Percentiles rank a stretch among this genome's conserved stretches.
These are phyloP conservation scores for Bufotes viridis DNA, from an alignment of 2,797 vertebrate genomes.

Conservation along the genomic window DNA sequence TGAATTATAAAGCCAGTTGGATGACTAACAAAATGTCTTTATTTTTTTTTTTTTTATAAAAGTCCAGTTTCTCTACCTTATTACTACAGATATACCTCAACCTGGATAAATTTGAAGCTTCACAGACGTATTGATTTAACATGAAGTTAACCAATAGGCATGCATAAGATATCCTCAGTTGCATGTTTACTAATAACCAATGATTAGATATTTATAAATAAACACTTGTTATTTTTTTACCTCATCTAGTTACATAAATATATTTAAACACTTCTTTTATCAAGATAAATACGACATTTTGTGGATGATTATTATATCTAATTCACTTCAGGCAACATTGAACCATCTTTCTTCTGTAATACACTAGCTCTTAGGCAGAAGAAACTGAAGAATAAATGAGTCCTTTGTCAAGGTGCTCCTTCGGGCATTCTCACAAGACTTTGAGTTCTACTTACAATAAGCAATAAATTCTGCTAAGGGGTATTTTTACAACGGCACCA, in stretches of 20 bases:
- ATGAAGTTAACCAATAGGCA: not conserved
- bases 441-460: constrained; percentile 32
- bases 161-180: not conserved
- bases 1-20: no score
- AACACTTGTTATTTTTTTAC: not conserved
- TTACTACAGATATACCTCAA: no score
- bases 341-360: constrained; percentile 24
- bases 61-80: no score
- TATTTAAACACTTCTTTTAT: not conserved
- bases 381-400: constrained; percentile 53
- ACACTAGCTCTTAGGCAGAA: constrained; percentile 23
- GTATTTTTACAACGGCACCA: constrained; percentile 34
- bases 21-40: no score
- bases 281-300: constrained; percentile 13
- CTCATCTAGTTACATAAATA: not conserved
- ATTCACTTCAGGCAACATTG: constrained; percentile 25
- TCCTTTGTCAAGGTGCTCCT: constrained; percentile 45
- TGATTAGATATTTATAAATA: not conserved
- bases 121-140: not conserved
- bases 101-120: no score
- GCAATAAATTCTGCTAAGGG: constrained; percentile 56
- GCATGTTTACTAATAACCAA: not conserved
- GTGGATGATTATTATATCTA: not conserved
- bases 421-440: constrained; percentile 36
- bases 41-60: no score